Evolutionary conservation across 2,888 invertebrate genomes (phyloP).

Genomic region (Chaetogeoica ovagalla): DNA sequence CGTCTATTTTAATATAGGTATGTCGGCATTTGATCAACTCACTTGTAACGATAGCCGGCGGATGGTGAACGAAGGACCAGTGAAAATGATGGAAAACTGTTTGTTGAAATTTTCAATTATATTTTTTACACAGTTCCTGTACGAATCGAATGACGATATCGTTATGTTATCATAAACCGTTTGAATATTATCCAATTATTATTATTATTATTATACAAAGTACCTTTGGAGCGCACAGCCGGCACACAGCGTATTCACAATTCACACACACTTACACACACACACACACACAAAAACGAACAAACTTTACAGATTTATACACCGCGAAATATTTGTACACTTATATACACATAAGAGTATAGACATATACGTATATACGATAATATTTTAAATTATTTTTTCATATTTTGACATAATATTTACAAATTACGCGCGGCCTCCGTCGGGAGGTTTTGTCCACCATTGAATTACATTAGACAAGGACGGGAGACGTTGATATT

Average conservation of each 20-base stretch:
- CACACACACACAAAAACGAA: conserved; percentile 9
- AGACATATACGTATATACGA: background rate
- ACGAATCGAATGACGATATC: background rate
- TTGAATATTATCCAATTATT: conserved; percentile 2
- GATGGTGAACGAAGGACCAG: conserved; percentile 32
- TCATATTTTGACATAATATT: conserved; percentile 42
- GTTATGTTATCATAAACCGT: background rate
- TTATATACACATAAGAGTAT: background rate
- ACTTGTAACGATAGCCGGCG: conserved; percentile 38
- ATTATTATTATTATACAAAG: conserved; percentile 1
- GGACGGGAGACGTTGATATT: conserved; percentile 30
- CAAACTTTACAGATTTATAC: conserved; percentile 42
- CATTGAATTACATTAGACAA: conserved; percentile 52
- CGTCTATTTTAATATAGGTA: background rate
- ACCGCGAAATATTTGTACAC: conserved; percentile 36
- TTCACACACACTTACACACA: background rate
- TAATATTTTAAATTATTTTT: conserved; percentile 18
- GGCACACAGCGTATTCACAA: conserved; percentile 17
- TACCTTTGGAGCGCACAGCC: conserved; percentile 31
- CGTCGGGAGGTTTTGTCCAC: conserved; percentile 52
- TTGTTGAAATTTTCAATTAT: background rate
- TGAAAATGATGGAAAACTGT: background rate
- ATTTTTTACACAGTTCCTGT: background rate
- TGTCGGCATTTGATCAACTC: background rate
- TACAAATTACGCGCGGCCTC: conserved; percentile 52